Evolutionary conservation across 2,113 vertebrate species (phyloP), one percentile per base, ranked within the genome.

Genomic region (Raphicerus campestris): DNA sequence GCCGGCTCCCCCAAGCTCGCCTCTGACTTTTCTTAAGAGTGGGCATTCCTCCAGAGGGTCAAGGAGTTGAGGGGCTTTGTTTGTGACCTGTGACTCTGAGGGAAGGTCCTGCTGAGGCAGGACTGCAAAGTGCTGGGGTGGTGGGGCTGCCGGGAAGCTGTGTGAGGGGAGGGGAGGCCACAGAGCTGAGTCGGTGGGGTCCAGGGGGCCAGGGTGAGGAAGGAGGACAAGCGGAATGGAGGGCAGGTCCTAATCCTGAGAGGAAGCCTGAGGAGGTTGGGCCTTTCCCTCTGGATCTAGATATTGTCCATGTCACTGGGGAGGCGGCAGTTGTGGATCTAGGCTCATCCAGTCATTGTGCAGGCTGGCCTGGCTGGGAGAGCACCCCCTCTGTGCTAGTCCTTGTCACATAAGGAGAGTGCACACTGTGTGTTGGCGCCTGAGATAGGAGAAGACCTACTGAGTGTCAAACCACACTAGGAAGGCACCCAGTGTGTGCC

Each of bases 11-110:
- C 97, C 94, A 19, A 10, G 16, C 8, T 93, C 89, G 14, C 56
- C 70, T 85, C 96, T 97, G 98, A 98, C 98, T 98, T 98, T 53
- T 24, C 98, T 84, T 93, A 97, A 91, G 97, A 89, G 86, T 77
- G 24, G 97, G 97, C 96, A 70, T 55, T 32, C 53, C 91, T 97
- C 98, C 97, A 96, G 94, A 87, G 91, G 92, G 86, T 51, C 87
- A 75, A 84, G 86, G 93, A 97, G 87, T 94, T 87, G 63, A 91
- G 94, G 92, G 95, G 88, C 89, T 95, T 92, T 82, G 81, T 42
- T 39, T 96, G 96, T 77, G 80, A 93, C 80, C 93, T 94, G 60
- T 89, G 92, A 80, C 88, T 93, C 87, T 2, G n/a, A 92, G 70
- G 87, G 73, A 83, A 55, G 73, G 82, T 89, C 93, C 83, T 14